Conservation (phyloP, 2,888 invertebrate species). For the Diplolepis rosae region DNA sequence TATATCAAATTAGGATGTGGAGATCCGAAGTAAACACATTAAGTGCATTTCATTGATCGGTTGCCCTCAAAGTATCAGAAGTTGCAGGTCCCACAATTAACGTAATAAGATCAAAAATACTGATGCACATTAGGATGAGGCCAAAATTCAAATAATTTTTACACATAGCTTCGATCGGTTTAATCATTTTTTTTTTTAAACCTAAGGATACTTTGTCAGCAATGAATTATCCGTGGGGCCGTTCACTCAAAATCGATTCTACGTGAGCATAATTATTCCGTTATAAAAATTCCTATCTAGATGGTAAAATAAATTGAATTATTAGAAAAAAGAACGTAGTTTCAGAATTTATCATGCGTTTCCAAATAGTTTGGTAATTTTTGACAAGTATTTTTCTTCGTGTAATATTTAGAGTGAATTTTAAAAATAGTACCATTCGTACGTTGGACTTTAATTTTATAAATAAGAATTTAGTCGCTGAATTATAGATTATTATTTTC, state of each 20-base stretch:
- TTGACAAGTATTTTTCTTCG: too few relatives aligned
- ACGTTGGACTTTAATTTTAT: too few relatives aligned
- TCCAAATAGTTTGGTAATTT: too few relatives aligned
- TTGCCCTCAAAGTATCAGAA: slow-evolving; percentile 5
- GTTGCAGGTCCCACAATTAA: slow-evolving; percentile 59
- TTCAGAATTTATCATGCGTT: too few relatives aligned
- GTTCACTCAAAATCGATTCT: neutral
- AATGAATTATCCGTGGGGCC: slow-evolving; percentile 7
- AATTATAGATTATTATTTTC: too few relatives aligned
- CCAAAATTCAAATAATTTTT: slow-evolving; percentile 59
- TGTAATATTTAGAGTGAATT: too few relatives aligned
- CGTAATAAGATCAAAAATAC: slow-evolving; percentile 65
- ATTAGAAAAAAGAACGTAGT: too few relatives aligned
- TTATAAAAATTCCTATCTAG: neutral
- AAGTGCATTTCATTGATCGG: too few relatives aligned
- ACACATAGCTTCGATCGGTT: neutral
- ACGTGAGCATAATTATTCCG: neutral
- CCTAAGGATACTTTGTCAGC: slow-evolving; percentile 1
- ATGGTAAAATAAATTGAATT: too few relatives aligned
- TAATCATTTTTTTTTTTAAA: neutral
- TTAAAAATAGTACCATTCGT: neutral
- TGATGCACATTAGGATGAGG: slow-evolving; percentile 64
- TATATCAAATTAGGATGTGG: too few relatives aligned
- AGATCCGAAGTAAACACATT: too few relatives aligned
- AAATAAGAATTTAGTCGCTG: too few relatives aligned